Evolutionary conservation across 2,797 vertebrate species (phyloP), one percentile per base, ranked within the genome.

Genomic region (Hydrolagus colliei): DNA sequence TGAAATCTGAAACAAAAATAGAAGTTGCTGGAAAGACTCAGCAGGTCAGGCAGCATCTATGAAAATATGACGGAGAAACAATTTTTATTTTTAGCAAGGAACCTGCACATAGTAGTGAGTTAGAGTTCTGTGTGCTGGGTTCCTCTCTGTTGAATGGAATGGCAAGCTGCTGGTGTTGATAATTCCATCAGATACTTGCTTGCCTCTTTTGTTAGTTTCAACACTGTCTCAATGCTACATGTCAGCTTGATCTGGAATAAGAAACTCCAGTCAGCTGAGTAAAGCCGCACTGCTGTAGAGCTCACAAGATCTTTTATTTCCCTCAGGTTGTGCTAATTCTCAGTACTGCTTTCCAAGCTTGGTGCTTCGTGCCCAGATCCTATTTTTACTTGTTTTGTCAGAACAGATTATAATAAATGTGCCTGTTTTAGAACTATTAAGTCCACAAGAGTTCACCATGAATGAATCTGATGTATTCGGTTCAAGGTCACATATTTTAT

Each of bases 201-300:
- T 88, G 90, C 89, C 90, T 93, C 92, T 91, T 92, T 91, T 89
- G 92, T 91, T 89, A 90, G 93, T 91, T 92, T 93, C 91, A 92
- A 88, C 91, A 88, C 93, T 92, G 93, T 95, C 93, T 95, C 91
- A 88, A 91, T 92, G 88, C 93, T 93, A 90, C 92, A 95, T 88
- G 91, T 95, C 94, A 96, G 77, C 72, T 89, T 93, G 92, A 96
- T 95, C 95, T 95, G 93, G 92, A 95, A 95, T 87, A 89, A 87
- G 87, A 90, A 61, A 76, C 86, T 82, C 87, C 87, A 89, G 91
- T 92, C 93, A 91, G 88, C 62, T 87, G 67, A 89, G 92, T 90
- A 93, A 89, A 88, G 88, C 86, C 87, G 91, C 89, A 91, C 88
- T 90, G 80, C 85, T 86, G 22, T 85, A 88, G 87, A 86, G 87